Percentiles rank a stretch among this genome's conserved stretches.
These are phyloP conservation scores for Electrophaes corylata DNA, from an alignment of 2,888 invertebrate genomes.

Conservation along the genomic window DNA sequence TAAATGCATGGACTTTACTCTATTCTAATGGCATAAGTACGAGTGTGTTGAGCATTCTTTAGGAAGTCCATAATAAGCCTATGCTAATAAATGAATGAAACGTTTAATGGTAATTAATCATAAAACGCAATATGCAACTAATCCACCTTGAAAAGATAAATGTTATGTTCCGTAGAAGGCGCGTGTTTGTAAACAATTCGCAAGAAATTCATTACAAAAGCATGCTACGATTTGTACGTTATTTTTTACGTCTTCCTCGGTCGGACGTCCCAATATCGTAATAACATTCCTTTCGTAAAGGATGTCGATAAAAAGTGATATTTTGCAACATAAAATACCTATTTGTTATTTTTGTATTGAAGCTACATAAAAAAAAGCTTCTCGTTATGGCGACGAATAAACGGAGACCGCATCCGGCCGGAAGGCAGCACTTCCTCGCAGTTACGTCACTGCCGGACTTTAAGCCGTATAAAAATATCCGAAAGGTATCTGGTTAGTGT, in stretches of 20 bases:
- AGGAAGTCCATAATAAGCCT: slow-evolving; percentile 14
- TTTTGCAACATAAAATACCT: slow-evolving; percentile 21
- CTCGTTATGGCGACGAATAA: slow-evolving; percentile 34
- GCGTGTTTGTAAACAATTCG: slow-evolving; percentile 34
- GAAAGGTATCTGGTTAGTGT: slow-evolving; percentile 27
- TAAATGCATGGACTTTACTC: slow-evolving; percentile 8
- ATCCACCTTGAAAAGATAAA: slow-evolving; percentile 39
- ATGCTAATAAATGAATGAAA: slow-evolving; percentile 16
- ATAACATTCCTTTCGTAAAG: slow-evolving; percentile 17
- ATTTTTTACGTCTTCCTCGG: slow-evolving; percentile 26
- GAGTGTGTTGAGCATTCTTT: slow-evolving; percentile 17
- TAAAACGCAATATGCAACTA: slow-evolving; percentile 31
- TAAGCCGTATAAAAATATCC: slow-evolving; percentile 32
- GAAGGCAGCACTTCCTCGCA: slow-evolving; percentile 47
- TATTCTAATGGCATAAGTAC: slow-evolving; percentile 14
- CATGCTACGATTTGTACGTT: slow-evolving; percentile 23
- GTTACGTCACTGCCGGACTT: slow-evolving; percentile 45
- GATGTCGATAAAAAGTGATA: slow-evolving; percentile 12
- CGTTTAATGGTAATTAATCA: slow-evolving; percentile 28
- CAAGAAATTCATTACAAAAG: slow-evolving; percentile 33
- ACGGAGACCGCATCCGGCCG: slow-evolving; percentile 49
- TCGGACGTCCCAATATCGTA: slow-evolving; percentile 22
- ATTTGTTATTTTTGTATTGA: slow-evolving; percentile 11
- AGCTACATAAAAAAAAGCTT: slow-evolving; percentile 25
- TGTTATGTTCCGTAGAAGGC: slow-evolving; percentile 33